phyloP scores from a whole-genome alignment of 2,888 invertebrate species.

The Lithodes maja region DNA sequence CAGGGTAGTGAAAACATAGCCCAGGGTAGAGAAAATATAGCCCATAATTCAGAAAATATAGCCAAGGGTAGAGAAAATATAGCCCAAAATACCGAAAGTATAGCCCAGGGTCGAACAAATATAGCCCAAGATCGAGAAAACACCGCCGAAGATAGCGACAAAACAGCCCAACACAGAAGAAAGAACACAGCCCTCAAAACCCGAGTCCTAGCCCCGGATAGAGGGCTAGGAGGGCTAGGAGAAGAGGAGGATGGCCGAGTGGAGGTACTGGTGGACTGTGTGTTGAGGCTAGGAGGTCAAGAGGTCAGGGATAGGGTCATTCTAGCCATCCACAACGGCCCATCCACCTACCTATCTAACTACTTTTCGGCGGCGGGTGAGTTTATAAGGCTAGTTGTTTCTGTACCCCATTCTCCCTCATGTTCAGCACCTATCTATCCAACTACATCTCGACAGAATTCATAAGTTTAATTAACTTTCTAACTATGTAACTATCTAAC shows the following conservation, averaged over 20 bases:
- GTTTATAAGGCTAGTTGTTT: not conserved
- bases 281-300: slow-evolving; percentile 7
- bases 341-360: not conserved
- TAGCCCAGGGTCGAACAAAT: no score
- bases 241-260: not conserved
- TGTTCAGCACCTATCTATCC: no score
- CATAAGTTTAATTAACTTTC: no score
- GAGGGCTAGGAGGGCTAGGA: not conserved
- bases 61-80: no score
- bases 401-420: no score
- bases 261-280: not conserved
- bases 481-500: no score
- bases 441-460: no score
- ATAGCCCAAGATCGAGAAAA: not conserved
- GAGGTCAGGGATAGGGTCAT: not conserved
- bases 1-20: no score
- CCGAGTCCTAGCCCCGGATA: not conserved
- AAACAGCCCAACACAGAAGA: not conserved
- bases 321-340: not conserved
- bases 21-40: no score
- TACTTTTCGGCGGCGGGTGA: not conserved
- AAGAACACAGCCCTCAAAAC: not conserved
- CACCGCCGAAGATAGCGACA: not conserved
- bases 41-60: no score
- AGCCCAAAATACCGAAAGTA: no score